phyloP scores from a whole-genome alignment of 2,888 invertebrate species.

The Gandaritis pyraliata region DNA sequence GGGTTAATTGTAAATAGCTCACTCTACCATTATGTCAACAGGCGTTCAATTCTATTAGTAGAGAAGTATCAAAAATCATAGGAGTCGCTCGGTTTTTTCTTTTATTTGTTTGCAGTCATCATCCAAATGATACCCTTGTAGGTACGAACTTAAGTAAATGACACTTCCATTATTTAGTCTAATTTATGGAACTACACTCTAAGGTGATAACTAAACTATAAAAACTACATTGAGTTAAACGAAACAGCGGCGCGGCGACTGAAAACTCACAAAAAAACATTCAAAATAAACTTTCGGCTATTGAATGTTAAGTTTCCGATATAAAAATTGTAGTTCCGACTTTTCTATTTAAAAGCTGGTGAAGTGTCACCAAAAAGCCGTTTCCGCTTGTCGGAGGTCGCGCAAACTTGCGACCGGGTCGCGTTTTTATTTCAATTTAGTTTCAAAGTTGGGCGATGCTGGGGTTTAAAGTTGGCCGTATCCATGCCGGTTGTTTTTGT shows the following conservation, averaged over 20 bases:
- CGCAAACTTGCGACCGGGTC: conserved; percentile 20
- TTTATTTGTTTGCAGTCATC: no score
- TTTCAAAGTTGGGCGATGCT: conserved; percentile 5
- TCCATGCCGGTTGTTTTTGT: neutral
- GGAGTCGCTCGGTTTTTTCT: no score
- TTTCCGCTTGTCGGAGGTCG: conserved; percentile 1
- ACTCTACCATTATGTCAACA: no score
- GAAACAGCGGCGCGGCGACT: neutral
- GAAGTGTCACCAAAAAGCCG: conserved; percentile 48
- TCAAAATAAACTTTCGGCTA: conserved; percentile 31
- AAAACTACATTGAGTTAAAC: conserved; percentile 7
- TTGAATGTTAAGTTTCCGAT: conserved; percentile 47
- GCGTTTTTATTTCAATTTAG: conserved; percentile 10
- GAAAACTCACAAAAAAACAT: conserved; percentile 18
- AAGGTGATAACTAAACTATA: no score
- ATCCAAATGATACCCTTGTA: no score
- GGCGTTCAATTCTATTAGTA: no score
- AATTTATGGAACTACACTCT: no score
- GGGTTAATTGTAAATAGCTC: no score
- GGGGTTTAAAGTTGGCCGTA: conserved; percentile 7
- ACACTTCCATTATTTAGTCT: no score
- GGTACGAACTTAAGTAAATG: no score
- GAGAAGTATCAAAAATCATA: no score
- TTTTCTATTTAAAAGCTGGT: conserved; percentile 49
- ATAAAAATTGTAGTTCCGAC: conserved; percentile 48